Base-by-base conservation (phyloP, 2,888 invertebrate species). In the Dyspetes luteomarginatus region DNA sequence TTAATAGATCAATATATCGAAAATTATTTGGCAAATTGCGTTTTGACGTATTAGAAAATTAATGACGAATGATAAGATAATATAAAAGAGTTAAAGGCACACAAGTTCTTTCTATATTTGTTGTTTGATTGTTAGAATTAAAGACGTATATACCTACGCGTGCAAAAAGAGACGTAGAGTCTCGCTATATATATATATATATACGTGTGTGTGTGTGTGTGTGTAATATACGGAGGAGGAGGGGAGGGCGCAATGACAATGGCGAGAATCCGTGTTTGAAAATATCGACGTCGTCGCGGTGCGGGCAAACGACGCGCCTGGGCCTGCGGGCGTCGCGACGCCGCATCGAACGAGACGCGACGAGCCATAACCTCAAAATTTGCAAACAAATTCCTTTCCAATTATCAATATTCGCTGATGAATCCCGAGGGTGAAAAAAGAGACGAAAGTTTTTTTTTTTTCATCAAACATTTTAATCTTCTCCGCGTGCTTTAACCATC, bases 191-290 rank as follows among this genome's bases (percentile, higher is more conserved):
- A 45, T 4, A 45, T 17, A 45, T 4, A 3, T 17, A 48, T 19
- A 64, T 24, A 24, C 64, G 56, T 58, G 30, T 17, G 4, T 17
- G 58, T 30, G 15, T 30, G n/a, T n/a, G n/a, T n/a, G n/a, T n/a
- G n/a, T n/a, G n/a, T n/a, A n/a, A 52, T 24, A 52, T 28, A 22
- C 55, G n/a, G 15, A 56, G 50, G 72, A 30, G 48, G 73, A 48
- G 36, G 69, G 64, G 74, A 22, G 55, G 73, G 64, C 73, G 78
- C 73, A 84, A 82, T 84, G 84, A 84, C 84, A 84, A 84, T 84
- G 83, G 81, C 82, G 82, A 36, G 36, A 81, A 81, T 81, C 77
- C 69, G 81, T 78, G 81, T 82, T 84, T 81, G 81, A 82, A 82
- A 81, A 84, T 82, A 83, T 83, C 83, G 82, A 81, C 81, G 81